Percentiles rank a stretch among this genome's conserved stretches.
phyloP scores from a whole-genome alignment of 2,888 invertebrate species.

The Noctua janthina region DNA sequence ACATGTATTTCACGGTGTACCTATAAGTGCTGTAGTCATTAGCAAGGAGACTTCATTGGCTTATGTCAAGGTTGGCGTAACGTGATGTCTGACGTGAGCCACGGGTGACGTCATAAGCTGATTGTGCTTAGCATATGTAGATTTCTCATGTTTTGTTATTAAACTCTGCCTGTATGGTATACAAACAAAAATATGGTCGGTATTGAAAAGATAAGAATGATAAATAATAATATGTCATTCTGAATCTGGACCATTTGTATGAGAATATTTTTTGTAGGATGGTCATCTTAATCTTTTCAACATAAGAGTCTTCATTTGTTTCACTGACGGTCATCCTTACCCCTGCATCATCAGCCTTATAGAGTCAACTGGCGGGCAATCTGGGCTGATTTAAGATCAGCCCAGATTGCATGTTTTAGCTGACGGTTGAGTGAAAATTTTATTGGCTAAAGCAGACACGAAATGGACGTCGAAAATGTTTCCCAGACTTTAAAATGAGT shows the following conservation, averaged over 20 bases:
- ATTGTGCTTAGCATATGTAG: constrained; percentile 47
- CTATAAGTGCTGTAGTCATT: constrained; percentile 59
- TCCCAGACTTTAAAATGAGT: not conserved
- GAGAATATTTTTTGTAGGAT: not conserved
- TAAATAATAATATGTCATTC: constrained; percentile 2
- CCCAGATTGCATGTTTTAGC: not conserved
- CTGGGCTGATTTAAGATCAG: too few relatives aligned
- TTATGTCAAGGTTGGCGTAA: constrained; percentile 61
- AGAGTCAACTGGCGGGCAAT: not conserved
- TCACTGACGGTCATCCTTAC: not conserved
- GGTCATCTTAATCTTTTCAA: not conserved
- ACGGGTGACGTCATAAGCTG: constrained; percentile 63
- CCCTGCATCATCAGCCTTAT: too few relatives aligned
- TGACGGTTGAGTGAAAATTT: constrained; percentile 9
- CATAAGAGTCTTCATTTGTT: not conserved
- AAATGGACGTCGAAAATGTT: constrained; percentile 12
- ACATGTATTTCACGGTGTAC: constrained; percentile 38
- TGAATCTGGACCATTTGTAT: not conserved
- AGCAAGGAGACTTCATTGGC: constrained; percentile 61
- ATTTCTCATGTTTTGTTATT: constrained; percentile 52
- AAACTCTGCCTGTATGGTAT: constrained; percentile 26
- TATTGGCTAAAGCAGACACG: not conserved
- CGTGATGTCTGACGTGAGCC: constrained; percentile 52
- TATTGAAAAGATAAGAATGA: constrained; percentile 31
- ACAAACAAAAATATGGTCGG: constrained; percentile 19